Evolutionary conservation across 2,888 invertebrate species (phyloP).

Genomic region (Nomada fucata): DNA sequence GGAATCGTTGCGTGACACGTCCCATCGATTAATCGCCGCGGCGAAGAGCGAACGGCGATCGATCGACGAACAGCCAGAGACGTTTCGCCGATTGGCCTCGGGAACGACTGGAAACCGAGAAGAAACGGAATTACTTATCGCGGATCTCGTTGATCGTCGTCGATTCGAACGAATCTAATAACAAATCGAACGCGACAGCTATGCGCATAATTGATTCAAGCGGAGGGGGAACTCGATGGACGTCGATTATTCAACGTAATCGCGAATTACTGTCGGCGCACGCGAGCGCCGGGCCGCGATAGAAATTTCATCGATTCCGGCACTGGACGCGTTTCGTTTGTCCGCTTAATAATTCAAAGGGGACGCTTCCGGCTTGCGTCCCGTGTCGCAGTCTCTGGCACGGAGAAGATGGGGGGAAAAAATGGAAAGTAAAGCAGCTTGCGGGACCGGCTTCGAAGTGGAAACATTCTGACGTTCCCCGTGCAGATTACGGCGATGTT

Average conservation of each 20-base stretch:
- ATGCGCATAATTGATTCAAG: constrained; percentile 56
- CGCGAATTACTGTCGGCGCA: constrained; percentile 25
- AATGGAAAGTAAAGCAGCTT: too few species aligned
- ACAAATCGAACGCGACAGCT: constrained; percentile 46
- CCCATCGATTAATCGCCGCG: neutral
- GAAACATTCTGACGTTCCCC: too few species aligned
- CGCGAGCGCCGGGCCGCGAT: neutral
- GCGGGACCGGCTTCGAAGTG: too few species aligned
- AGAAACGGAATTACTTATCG: constrained; percentile 7
- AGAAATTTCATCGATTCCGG: constrained; percentile 51
- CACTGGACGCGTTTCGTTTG: constrained; percentile 29
- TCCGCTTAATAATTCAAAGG: constrained; percentile 35
- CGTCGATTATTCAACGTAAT: constrained; percentile 53
- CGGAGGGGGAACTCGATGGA: constrained; percentile 29
- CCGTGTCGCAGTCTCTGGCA: constrained; percentile 12
- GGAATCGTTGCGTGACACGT: too few species aligned
- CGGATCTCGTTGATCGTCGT: constrained; percentile 30
- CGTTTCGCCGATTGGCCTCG: constrained; percentile 34
- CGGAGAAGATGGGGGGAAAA: constrained; percentile 1
- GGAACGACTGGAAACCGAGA: constrained; percentile 17
- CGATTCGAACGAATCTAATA: constrained; percentile 42
- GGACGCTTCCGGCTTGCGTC: constrained; percentile 9
- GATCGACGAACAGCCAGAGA: constrained; percentile 3
- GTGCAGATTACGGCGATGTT: too few species aligned
- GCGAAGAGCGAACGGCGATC: neutral